Conservation (phyloP, 1,140 invertebrate species). For the Tetramorium simillimum region DNA sequence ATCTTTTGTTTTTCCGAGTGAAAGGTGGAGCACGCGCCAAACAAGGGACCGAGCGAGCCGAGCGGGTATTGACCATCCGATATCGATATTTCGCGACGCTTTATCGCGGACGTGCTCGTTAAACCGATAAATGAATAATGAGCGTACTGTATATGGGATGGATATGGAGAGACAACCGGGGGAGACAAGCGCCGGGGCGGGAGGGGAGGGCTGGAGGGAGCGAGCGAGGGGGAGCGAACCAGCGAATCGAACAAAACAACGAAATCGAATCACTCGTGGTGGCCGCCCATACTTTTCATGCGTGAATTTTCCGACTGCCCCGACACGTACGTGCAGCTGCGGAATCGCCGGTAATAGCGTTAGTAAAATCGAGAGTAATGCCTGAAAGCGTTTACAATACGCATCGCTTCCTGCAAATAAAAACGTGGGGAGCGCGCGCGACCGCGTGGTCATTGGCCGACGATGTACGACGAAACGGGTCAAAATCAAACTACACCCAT, state of each 20-base stretch:
- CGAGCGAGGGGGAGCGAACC: slow-evolving; percentile 36
- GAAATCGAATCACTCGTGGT: slow-evolving; percentile 83
- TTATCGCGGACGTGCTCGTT: slow-evolving; percentile 79
- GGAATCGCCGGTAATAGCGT: slow-evolving; percentile 75
- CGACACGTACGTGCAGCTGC: slow-evolving; percentile 73
- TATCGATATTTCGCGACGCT: slow-evolving; percentile 73
- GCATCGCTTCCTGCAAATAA: slow-evolving; percentile 74
- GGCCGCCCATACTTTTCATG: slow-evolving; percentile 82
- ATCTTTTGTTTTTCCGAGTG: slow-evolving; percentile 20
- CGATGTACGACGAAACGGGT: slow-evolving; percentile 52
- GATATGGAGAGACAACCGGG: slow-evolving; percentile 62
- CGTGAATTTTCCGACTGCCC: slow-evolving; percentile 81
- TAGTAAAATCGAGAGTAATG: slow-evolving; percentile 76
- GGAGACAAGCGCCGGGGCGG: background rate
- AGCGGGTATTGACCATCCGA: slow-evolving; percentile 66
- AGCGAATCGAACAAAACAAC: slow-evolving; percentile 80
- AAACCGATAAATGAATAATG: slow-evolving; percentile 81
- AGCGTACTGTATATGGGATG: slow-evolving; percentile 73
- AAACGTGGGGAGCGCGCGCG: slow-evolving; percentile 65
- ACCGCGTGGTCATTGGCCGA: slow-evolving; percentile 46
- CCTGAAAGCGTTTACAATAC: slow-evolving; percentile 76
- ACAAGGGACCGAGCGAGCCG: slow-evolving; percentile 30
- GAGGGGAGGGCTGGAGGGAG: background rate
- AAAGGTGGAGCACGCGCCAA: slow-evolving; percentile 47
- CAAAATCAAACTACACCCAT: slow-evolving; percentile 51